Evolutionary conservation across 2,797 vertebrate species (phyloP).

Genomic region (Urophycis tenuis): DNA sequence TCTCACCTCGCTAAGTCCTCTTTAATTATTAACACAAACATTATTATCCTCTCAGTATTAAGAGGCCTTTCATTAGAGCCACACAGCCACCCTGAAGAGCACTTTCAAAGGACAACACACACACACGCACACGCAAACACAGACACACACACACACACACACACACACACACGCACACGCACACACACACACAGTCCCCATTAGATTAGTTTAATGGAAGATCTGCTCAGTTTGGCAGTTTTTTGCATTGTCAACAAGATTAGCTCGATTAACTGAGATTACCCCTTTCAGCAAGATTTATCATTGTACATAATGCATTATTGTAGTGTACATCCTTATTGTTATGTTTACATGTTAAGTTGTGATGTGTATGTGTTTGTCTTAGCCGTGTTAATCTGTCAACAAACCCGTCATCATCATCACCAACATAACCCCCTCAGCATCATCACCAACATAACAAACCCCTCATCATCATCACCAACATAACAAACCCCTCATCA

Average conservation of each 20-base stretch:
- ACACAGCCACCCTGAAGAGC: slow-evolving; percentile 51
- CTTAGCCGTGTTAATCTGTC: neutral
- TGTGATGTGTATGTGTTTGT: neutral
- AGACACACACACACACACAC: neutral
- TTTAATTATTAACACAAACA: slow-evolving; percentile 93
- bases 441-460: neutral
- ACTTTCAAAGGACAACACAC: slow-evolving; percentile 10
- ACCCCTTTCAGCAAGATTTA: neutral
- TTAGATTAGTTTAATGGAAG: neutral
- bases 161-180: neutral
- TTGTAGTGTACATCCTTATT: neutral
- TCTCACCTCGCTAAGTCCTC: slow-evolving; percentile 77
- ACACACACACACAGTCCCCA: neutral
- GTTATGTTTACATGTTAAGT: neutral
- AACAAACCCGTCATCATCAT: too few species aligned
- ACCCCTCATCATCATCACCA: too few species aligned
- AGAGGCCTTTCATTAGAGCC: slow-evolving; percentile 72
- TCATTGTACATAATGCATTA: neutral
- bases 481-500: too few species aligned
- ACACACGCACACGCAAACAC: neutral
- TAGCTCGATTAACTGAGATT: neutral
- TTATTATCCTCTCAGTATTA: slow-evolving; percentile 89
- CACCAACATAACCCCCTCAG: neutral
- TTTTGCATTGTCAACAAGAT: slow-evolving; percentile 10
- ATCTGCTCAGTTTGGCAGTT: neutral